Conservation (phyloP, 2,888 invertebrate genomes). For the Dolichopus griseipennis region DNA sequence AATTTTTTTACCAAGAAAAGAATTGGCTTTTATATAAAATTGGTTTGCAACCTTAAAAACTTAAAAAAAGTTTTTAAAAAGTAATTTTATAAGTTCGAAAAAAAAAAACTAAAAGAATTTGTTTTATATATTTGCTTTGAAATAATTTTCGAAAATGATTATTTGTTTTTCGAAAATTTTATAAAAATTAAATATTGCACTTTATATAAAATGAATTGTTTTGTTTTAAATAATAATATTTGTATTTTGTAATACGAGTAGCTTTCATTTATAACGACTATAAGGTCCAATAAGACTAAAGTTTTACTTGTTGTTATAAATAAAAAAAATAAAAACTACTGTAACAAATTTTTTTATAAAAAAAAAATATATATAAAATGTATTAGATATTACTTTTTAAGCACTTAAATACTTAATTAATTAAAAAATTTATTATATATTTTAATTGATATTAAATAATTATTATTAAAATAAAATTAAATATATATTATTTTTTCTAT, state of each 20-base stretch:
- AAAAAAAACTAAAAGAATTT: background rate
- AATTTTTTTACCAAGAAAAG: background rate
- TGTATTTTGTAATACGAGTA: background rate
- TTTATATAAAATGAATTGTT: background rate
- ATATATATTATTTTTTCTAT: background rate
- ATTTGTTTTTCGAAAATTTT: no score
- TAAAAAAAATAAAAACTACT: no score
- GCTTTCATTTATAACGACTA: no score
- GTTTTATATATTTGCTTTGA: slow-evolving; percentile 1
- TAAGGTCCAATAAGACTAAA: no score
- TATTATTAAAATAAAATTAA: background rate
- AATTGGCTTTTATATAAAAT: background rate
- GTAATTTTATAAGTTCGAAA: background rate
- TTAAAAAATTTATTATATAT: background rate
- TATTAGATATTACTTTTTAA: background rate
- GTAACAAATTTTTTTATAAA: no score
- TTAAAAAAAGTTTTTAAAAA: no score
- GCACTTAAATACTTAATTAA: slow-evolving; percentile 1
- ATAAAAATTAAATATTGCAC: background rate
- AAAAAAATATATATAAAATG: no score
- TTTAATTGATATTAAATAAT: background rate
- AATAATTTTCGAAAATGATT: no score
- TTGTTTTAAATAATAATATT: background rate
- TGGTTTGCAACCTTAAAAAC: background rate
- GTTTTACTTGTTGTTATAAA: no score